Conservation (phyloP, 1,140 invertebrate genomes). For the Drosophila nikananu region DNA sequence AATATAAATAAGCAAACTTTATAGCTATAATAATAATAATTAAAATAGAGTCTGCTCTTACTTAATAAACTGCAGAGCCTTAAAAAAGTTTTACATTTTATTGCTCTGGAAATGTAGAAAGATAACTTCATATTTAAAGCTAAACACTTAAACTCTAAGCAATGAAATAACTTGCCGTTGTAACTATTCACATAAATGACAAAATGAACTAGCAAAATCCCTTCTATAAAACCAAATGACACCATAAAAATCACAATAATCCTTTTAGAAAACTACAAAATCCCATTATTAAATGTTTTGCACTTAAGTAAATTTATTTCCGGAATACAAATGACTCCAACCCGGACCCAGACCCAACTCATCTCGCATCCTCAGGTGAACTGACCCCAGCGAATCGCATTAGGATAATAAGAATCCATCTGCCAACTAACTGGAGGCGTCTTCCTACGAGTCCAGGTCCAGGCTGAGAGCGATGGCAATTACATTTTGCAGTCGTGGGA, state of each 20-base stretch:
- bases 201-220: not conserved
- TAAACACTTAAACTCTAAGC: not conserved
- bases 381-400: constrained; percentile 20
- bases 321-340: constrained; percentile 1
- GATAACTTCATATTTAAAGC: not conserved
- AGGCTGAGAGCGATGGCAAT: constrained; percentile 3
- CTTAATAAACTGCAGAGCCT: not conserved
- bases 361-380: constrained; percentile 22
- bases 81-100: not conserved
- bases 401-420: constrained; percentile 23
- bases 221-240: not conserved
- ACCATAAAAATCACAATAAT: not conserved
- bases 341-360: constrained; percentile 23
- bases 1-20: not conserved
- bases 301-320: constrained; percentile 8
- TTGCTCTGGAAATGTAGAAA: not conserved
- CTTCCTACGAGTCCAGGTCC: not conserved
- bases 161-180: not conserved
- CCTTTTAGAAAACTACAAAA: not conserved
- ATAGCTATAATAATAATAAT: no score
- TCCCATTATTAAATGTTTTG: constrained; percentile 13
- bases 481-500: constrained; percentile 31
- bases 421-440: not conserved
- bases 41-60: no score
- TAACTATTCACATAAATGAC: not conserved